Conservation (phyloP, 2,888 invertebrate species). For the Stenotaenia linearis region DNA sequence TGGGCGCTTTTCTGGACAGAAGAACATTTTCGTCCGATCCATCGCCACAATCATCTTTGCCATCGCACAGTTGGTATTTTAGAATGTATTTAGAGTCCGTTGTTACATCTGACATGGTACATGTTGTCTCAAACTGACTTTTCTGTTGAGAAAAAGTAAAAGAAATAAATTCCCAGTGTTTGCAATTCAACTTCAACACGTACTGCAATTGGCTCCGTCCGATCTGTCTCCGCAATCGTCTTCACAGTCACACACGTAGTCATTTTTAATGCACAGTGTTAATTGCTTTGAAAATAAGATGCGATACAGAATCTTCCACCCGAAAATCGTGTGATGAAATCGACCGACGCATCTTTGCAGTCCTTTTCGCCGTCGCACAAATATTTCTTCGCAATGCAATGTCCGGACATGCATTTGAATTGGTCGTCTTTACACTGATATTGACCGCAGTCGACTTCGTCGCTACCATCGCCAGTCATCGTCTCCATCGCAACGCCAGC, state of each 20-base stretch:
- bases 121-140: constrained; percentile 62
- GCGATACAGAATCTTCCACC: constrained; percentile 83
- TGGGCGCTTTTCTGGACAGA: constrained; percentile 63
- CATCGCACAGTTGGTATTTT: constrained; percentile 63
- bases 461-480: constrained; percentile 94
- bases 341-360: constrained; percentile 83
- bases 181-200: too few relatives aligned
- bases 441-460: constrained; percentile 75
- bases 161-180: too few relatives aligned
- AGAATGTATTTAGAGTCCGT: constrained; percentile 60
- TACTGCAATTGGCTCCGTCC: constrained; percentile 73
- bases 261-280: constrained; percentile 81
- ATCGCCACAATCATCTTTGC: constrained; percentile 87
- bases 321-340: constrained; percentile 83
- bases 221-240: constrained; percentile 90
- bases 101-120: constrained; percentile 80
- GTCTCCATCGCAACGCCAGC: constrained; percentile 93
- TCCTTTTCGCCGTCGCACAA: constrained; percentile 85
- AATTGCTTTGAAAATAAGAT: constrained; percentile 81
- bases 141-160: background rate
- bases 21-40: constrained; percentile 86
- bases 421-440: constrained; percentile 83
- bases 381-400: constrained; percentile 84
- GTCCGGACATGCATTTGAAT: constrained; percentile 87
- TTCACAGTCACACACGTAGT: constrained; percentile 82